phyloP scores from a whole-genome alignment of 2,797 vertebrate species.

The Sternarchorhynchus goeldii region DNA sequence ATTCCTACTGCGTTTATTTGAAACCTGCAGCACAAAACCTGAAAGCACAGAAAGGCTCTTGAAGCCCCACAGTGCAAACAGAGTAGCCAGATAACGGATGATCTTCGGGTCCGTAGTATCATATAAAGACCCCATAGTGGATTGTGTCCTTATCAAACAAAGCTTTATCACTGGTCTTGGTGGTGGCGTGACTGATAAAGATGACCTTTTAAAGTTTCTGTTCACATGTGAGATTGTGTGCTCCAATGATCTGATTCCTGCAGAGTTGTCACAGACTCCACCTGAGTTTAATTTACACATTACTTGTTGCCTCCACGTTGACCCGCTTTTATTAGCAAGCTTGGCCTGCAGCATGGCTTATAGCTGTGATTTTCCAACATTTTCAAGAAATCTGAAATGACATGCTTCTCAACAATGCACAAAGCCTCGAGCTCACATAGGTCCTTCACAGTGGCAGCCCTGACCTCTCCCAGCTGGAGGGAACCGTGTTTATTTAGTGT shows the following conservation, averaged over 20 bases:
- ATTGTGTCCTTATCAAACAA: constrained; percentile 10
- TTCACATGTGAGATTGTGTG: constrained; percentile 1
- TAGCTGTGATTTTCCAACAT: not conserved
- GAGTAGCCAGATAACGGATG: not conserved
- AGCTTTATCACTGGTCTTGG: constrained; percentile 10
- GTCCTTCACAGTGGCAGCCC: not conserved
- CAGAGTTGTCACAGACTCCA: constrained; percentile 12
- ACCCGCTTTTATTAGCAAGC: constrained; percentile 7
- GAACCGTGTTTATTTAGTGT: constrained; percentile 19
- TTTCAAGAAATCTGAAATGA: not conserved
- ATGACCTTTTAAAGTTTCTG: constrained; percentile 22
- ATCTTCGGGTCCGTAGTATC: not conserved
- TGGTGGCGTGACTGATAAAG: constrained; percentile 14
- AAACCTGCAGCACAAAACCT: not conserved
- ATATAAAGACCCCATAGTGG: not conserved
- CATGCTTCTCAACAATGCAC: not conserved
- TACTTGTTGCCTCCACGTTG: constrained; percentile 8
- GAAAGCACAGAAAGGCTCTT: not conserved
- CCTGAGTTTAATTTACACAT: constrained; percentile 39
- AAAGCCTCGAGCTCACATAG: not conserved
- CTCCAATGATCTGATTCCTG: constrained; percentile 22
- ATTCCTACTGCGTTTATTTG: not conserved
- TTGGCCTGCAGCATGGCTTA: not conserved
- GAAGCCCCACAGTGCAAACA: not conserved
- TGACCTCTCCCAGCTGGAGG: constrained; percentile 18